Conservation (phyloP, 2,113 vertebrate species). For the Crotalus horridus region DNA sequence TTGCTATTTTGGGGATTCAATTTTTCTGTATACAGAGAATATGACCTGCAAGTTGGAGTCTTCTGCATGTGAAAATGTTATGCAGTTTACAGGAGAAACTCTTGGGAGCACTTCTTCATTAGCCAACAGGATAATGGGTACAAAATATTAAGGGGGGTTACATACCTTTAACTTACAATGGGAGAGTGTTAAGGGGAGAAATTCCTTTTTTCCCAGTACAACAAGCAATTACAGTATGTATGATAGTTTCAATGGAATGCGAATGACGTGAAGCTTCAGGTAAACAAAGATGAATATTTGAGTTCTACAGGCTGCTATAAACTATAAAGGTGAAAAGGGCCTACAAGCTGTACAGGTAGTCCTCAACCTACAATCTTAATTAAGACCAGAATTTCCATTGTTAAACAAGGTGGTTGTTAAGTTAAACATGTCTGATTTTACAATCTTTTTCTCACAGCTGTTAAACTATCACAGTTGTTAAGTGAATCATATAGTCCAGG, state of each 20-base stretch:
- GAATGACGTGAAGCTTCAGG: neutral
- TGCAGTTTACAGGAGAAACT: neutral
- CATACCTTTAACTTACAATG: neutral
- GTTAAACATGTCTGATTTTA: neutral
- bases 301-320: neutral
- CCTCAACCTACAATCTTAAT: neutral
- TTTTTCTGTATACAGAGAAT: neutral
- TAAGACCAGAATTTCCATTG: neutral
- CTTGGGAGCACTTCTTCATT: neutral
- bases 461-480: neutral
- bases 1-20: neutral
- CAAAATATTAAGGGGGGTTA: neutral
- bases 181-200: neutral
- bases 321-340: neutral
- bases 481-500: neutral
- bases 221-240: neutral
- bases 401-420: neutral
- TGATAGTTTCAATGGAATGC: neutral
- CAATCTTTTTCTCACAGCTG: neutral
- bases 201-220: neutral
- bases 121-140: neutral
- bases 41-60: neutral
- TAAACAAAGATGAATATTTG: neutral
- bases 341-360: neutral
- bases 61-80: neutral